Percentiles rank a stretch among this genome's conserved stretches.
These are phyloP conservation scores for Microctonus hyperodae DNA, from an alignment of 2,888 invertebrate species.

Conservation along the genomic window DNA sequence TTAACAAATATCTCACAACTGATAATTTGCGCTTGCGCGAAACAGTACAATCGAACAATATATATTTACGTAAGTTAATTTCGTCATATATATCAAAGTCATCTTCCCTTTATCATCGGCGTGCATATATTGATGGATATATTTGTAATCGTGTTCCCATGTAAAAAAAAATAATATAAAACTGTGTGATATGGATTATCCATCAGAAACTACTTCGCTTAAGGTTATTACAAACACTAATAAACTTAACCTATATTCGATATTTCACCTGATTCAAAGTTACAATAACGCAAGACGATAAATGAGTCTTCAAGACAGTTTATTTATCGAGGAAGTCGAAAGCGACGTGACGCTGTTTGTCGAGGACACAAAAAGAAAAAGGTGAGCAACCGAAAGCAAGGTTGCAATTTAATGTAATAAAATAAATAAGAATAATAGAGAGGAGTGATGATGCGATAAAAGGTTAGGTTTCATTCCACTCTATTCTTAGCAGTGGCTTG, in stretches of 20 bases:
- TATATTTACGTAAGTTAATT: not conserved
- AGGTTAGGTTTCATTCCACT: slow-evolving; percentile 3
- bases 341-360: slow-evolving; percentile 55
- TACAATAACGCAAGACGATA: slow-evolving; percentile 37
- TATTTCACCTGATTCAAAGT: not conserved
- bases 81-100: too few species aligned
- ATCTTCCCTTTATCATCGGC: not conserved
- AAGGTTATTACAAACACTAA: not conserved
- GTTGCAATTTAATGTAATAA: not conserved
- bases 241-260: slow-evolving; percentile 22
- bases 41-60: not conserved
- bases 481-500: not conserved
- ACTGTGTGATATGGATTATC: slow-evolving; percentile 14
- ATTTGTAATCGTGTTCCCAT: not conserved
- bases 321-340: slow-evolving; percentile 58
- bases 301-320: slow-evolving; percentile 58
- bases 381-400: slow-evolving; percentile 44
- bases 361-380: slow-evolving; percentile 51
- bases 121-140: not conserved
- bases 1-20: too few species aligned
- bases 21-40: not conserved
- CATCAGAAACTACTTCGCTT: slow-evolving; percentile 10
- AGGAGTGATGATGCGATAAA: not conserved
- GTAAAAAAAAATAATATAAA: not conserved
- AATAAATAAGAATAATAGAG: not conserved